A percentile compares a stretch with the other conserved stretches of the same genome.
These are phyloP conservation scores for Diarsia rubi DNA, from an alignment of 2,888 invertebrate species.

Conservation along the genomic window DNA sequence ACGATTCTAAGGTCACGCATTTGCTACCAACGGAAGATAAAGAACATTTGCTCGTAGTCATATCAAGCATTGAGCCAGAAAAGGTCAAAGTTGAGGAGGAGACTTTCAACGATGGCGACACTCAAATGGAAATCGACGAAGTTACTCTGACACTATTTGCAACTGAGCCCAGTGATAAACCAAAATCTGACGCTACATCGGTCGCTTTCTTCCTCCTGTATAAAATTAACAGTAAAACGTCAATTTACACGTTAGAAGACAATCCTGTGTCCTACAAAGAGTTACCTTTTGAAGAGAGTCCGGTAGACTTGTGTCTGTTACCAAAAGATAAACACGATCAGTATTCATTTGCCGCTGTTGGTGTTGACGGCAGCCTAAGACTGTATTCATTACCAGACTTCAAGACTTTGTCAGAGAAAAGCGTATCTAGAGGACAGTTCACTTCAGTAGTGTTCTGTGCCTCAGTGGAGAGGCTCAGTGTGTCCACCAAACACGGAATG, in stretches of 20 bases:
- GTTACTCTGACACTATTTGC: slow-evolving; percentile 34
- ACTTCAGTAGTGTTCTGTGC: slow-evolving; percentile 96
- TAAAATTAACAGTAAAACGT: slow-evolving; percentile 83
- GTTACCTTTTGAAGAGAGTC: slow-evolving; percentile 92
- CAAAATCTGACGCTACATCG: slow-evolving; percentile 76
- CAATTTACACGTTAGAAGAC: slow-evolving; percentile 87
- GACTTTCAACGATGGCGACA: slow-evolving; percentile 82
- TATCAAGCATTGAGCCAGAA: slow-evolving; percentile 84
- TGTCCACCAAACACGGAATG: slow-evolving; percentile 95
- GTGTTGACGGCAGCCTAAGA: slow-evolving; percentile 94
- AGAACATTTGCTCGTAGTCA: slow-evolving; percentile 92
- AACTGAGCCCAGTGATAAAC: slow-evolving; percentile 75
- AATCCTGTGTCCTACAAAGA: slow-evolving; percentile 92
- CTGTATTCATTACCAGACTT: slow-evolving; percentile 94
- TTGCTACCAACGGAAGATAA: slow-evolving; percentile 93
- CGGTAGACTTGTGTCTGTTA: slow-evolving; percentile 93
- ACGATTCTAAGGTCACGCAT: slow-evolving; percentile 91
- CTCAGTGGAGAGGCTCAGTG: slow-evolving; percentile 96
- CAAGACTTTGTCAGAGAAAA: slow-evolving; percentile 92
- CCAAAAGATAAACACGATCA: slow-evolving; percentile 89
- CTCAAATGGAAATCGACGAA: slow-evolving; percentile 88
- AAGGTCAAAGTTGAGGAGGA: slow-evolving; percentile 79
- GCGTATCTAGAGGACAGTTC: slow-evolving; percentile 93
- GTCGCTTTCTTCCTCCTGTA: slow-evolving; percentile 82
- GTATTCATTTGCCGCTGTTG: slow-evolving; percentile 94